Evolutionary conservation across 2,888 invertebrate species (phyloP).

Genomic region (Strigamia transsilvanica): DNA sequence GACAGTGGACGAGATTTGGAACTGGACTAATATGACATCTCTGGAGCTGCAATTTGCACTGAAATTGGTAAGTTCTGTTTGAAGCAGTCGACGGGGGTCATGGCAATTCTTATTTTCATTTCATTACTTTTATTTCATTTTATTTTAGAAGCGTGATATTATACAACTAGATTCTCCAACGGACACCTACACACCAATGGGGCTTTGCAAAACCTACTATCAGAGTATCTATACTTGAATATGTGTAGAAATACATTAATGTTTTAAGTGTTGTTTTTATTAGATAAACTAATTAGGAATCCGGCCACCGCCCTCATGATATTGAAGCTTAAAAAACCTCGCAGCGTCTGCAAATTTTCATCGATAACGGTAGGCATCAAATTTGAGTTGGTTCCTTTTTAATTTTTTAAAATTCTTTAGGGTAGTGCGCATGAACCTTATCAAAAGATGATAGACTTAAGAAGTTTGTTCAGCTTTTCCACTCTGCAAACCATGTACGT

Average conservation of each 20-base stretch:
- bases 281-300: neutral
- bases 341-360: neutral
- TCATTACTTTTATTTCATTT: too few relatives aligned
- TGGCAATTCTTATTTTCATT: neutral
- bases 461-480: neutral
- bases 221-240: neutral
- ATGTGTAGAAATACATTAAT: neutral
- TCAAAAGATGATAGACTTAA: neutral
- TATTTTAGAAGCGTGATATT: neutral
- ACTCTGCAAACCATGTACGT: neutral
- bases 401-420: neutral
- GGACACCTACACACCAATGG: neutral
- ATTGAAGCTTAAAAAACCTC: neutral
- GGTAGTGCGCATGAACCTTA: slow-evolving; percentile 1
- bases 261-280: neutral
- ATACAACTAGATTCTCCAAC: neutral
- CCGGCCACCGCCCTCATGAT: neutral
- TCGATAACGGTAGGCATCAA: neutral
- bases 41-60: neutral
- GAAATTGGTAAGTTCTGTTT: neutral
- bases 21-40: neutral
- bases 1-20: neutral
- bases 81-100: neutral
- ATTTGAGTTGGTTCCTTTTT: neutral
- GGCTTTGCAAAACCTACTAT: neutral